Percentiles rank a stretch among this genome's conserved stretches.
Evolutionary conservation across 2,888 invertebrate species (phyloP).

Genomic region (Drosophila atripex): DNA sequence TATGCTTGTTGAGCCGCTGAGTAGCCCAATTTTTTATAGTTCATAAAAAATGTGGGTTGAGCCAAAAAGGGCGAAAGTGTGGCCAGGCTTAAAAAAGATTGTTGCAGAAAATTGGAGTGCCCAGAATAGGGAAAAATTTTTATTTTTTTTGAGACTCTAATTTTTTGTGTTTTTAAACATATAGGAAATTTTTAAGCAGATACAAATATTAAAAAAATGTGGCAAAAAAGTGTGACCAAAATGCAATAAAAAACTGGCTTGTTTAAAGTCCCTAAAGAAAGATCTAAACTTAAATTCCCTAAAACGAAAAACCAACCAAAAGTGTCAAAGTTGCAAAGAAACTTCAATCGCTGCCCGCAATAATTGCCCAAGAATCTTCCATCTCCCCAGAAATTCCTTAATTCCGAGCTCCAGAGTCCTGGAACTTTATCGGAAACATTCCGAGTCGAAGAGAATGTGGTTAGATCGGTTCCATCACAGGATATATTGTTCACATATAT

Average conservation of each 20-base stretch:
- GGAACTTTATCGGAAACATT: conserved; percentile 5
- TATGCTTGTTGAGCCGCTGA: conserved; percentile 3
- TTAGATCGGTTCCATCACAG: neutral
- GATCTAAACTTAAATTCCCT: too few species aligned
- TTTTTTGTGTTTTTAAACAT: too few species aligned
- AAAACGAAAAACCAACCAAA: neutral
- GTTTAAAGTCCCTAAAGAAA: too few species aligned
- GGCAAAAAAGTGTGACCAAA: too few species aligned
- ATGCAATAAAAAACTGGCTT: too few species aligned
- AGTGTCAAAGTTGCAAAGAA: conserved; percentile 14
- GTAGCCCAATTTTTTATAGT: conserved; percentile 4
- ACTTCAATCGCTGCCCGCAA: conserved; percentile 22
- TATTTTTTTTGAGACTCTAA: neutral
- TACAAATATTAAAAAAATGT: too few species aligned
- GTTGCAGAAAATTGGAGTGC: neutral
- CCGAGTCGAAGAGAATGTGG: conserved; percentile 4
- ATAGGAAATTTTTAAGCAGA: too few species aligned
- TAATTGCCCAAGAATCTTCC: conserved; percentile 18
- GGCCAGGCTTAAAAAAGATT: neutral
- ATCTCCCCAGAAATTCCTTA: neutral
- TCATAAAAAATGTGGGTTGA: conserved; percentile 1
- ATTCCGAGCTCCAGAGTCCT: neutral
- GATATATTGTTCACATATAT: neutral
- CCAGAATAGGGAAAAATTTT: too few species aligned
- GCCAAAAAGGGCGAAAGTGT: neutral